These are phyloP conservation scores for Larimichthys crocea DNA, from an alignment of 2,113 vertebrate species.

Conservation along the genomic window DNA sequence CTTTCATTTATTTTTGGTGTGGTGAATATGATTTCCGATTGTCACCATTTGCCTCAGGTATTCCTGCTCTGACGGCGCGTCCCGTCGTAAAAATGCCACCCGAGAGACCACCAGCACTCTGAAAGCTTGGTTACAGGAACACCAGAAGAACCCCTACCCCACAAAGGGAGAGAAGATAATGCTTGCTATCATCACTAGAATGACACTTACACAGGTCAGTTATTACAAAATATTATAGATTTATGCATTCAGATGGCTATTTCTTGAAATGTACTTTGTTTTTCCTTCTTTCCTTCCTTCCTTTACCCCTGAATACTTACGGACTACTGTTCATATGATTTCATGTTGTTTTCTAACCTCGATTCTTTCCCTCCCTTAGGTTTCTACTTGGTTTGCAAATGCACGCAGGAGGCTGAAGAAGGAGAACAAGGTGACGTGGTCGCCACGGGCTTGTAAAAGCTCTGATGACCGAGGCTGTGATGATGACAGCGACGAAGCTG, in stretches of 20 bases:
- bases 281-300: not conserved
- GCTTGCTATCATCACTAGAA: slow-evolving; percentile 92
- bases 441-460: slow-evolving; percentile 90
- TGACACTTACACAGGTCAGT: slow-evolving; percentile 89
- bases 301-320: not conserved
- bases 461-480: slow-evolving; percentile 89
- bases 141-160: slow-evolving; percentile 91
- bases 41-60: slow-evolving; percentile 83
- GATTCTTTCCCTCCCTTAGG: slow-evolving; percentile 55
- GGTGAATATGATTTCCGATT: not conserved
- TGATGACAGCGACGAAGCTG: slow-evolving; percentile 88
- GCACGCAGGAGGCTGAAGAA: slow-evolving; percentile 94
- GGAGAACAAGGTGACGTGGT: slow-evolving; percentile 95
- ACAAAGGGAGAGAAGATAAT: slow-evolving; percentile 93
- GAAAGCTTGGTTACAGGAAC: slow-evolving; percentile 94
- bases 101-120: slow-evolving; percentile 95
- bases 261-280: not conserved
- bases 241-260: not conserved
- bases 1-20: not conserved
- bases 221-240: not conserved
- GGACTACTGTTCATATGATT: not conserved
- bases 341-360: not conserved
- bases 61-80: slow-evolving; percentile 89
- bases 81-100: slow-evolving; percentile 94
- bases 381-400: slow-evolving; percentile 95